Conservation (phyloP, 2,888 invertebrate species). For the Julus scanicus region DNA sequence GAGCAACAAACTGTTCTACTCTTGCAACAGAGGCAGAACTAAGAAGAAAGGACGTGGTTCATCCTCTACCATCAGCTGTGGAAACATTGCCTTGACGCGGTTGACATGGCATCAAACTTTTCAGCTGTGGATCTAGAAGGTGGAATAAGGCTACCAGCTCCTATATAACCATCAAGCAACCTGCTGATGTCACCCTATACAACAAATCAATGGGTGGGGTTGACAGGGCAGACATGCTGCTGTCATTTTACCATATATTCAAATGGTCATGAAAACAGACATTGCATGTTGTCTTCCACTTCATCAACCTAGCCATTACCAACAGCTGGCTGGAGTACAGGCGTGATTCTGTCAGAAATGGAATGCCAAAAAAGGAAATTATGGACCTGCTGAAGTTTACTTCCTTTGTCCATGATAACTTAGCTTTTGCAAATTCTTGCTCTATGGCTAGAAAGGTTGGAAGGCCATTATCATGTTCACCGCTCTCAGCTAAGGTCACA, state of each 20-base stretch:
- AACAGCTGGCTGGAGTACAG: too few relatives aligned
- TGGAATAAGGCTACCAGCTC: conserved; percentile 55
- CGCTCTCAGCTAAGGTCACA: not conserved
- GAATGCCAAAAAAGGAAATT: too few relatives aligned
- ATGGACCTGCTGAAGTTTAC: too few relatives aligned
- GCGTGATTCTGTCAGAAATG: too few relatives aligned
- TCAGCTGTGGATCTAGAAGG: not conserved
- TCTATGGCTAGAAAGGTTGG: not conserved
- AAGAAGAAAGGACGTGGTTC: conserved; percentile 21
- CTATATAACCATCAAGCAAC: conserved; percentile 60
- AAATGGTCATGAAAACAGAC: conserved; percentile 59
- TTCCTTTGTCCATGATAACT: too few relatives aligned
- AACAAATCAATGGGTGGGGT: conserved; percentile 63
- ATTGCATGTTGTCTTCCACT: too few relatives aligned
- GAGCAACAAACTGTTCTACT: not conserved
- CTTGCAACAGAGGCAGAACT: not conserved
- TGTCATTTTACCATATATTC: conserved; percentile 59
- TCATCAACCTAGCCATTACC: too few relatives aligned
- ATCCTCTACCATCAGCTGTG: not conserved
- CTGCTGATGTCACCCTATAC: conserved; percentile 61
- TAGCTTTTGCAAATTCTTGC: too few relatives aligned
- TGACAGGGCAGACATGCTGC: conserved; percentile 60
- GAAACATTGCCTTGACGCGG: not conserved
- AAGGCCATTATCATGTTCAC: not conserved
- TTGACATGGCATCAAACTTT: not conserved